Percentiles rank a stretch among this genome's conserved stretches.
phyloP scores from a whole-genome alignment of 2,113 vertebrate genomes.

The Galeopterus variegatus region DNA sequence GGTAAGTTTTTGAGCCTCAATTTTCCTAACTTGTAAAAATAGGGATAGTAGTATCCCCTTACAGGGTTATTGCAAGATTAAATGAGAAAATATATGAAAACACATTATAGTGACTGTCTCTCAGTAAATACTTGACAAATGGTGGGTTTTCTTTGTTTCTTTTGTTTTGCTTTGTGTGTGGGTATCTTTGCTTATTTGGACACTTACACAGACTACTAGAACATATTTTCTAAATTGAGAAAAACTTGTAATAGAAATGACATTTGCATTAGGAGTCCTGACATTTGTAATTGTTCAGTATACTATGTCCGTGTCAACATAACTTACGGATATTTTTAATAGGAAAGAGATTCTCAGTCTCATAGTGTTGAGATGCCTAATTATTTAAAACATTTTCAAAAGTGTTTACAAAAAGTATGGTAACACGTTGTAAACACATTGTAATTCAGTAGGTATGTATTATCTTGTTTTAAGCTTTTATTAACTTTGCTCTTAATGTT shows the following conservation, averaged over 20 bases:
- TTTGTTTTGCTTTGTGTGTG: background rate
- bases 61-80: background rate
- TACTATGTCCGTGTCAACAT: conserved; percentile 18
- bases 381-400: conserved; percentile 71
- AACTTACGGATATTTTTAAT: conserved; percentile 54
- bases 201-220: background rate
- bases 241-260: conserved; percentile 25
- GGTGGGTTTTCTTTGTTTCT: background rate
- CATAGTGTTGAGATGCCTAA: conserved; percentile 23
- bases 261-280: background rate
- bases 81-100: conserved; percentile 24
- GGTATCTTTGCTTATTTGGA: background rate
- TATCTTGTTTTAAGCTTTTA: conserved; percentile 40
- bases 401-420: conserved; percentile 34
- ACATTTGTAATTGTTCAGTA: background rate
- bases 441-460: conserved; percentile 17
- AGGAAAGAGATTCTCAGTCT: conserved; percentile 40
- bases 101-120: background rate
- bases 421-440: background rate
- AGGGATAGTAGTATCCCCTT: background rate
- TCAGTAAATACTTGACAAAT: background rate
- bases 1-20: background rate
- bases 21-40: background rate
- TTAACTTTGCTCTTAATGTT: background rate
- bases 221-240: conserved; percentile 33